Conservation (phyloP, 2,888 invertebrate genomes). For the Troides oblongomaculatus region DNA sequence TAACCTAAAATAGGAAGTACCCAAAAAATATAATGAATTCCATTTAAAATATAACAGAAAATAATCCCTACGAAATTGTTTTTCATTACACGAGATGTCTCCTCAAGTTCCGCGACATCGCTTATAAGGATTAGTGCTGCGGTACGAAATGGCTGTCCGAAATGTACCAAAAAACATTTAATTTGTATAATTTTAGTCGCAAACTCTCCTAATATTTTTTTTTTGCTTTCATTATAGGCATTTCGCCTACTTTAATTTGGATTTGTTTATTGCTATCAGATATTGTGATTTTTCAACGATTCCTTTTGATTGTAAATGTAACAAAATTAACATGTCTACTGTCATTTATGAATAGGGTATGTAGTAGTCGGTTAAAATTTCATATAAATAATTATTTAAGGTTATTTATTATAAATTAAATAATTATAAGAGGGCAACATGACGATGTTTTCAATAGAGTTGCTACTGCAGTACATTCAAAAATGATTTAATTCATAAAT, state of each 20-base stretch:
- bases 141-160: conserved; percentile 13
- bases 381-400: no score
- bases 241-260: no score
- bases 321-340: no score
- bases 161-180: conserved; percentile 1
- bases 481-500: conserved; percentile 1
- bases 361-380: no score
- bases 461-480: neutral
- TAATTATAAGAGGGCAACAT: neutral
- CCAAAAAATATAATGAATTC: neutral
- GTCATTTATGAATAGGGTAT: no score
- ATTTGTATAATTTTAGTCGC: neutral
- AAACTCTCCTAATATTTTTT: neutral
- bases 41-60: neutral
- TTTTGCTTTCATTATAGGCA: neutral
- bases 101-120: conserved; percentile 16
- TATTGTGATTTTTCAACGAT: no score
- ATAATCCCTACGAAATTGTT: conserved; percentile 25
- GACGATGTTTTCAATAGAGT: neutral
- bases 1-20: neutral
- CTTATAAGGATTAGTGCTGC: conserved; percentile 23
- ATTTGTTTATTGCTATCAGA: no score
- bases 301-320: no score
- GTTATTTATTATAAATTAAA: no score
- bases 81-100: conserved; percentile 20